phyloP scores from a whole-genome alignment of 2,113 vertebrate species.

The Melanostigma gelatinosum region DNA sequence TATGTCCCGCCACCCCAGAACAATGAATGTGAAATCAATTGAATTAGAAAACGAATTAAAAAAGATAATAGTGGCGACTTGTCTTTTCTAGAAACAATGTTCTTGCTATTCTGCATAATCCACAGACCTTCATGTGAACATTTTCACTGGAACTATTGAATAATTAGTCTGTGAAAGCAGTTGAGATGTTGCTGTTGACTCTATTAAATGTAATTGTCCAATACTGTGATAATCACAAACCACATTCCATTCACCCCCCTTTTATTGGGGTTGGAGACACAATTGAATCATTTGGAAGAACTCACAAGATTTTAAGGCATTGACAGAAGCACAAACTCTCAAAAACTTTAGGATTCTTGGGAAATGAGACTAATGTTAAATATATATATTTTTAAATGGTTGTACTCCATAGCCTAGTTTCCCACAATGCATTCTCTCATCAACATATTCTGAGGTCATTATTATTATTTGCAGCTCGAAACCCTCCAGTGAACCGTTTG shows the following conservation, averaged over 20 bases:
- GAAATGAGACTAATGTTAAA: neutral
- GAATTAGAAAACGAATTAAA: neutral
- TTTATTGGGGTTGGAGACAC: neutral
- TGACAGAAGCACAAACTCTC: neutral
- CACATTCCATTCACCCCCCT: neutral
- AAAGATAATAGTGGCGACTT: neutral
- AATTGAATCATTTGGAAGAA: neutral
- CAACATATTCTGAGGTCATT: neutral
- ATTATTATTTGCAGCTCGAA: conserved; percentile 7
- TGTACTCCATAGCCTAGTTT: neutral
- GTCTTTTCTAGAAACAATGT: neutral
- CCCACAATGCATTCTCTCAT: neutral
- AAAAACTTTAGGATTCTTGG: neutral
- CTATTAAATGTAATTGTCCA: neutral
- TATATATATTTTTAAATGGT: neutral
- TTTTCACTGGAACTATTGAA: neutral
- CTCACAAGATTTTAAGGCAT: neutral
- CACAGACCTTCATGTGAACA: neutral
- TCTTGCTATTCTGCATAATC: neutral
- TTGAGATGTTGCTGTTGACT: neutral
- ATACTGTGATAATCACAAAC: neutral
- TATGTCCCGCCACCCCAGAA: neutral
- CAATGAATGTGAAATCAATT: neutral
- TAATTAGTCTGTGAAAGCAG: neutral
- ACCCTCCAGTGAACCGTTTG: neutral